phyloP scores from a whole-genome alignment of 2,797 vertebrate genomes.

The Pagetopsis macropterus region DNA sequence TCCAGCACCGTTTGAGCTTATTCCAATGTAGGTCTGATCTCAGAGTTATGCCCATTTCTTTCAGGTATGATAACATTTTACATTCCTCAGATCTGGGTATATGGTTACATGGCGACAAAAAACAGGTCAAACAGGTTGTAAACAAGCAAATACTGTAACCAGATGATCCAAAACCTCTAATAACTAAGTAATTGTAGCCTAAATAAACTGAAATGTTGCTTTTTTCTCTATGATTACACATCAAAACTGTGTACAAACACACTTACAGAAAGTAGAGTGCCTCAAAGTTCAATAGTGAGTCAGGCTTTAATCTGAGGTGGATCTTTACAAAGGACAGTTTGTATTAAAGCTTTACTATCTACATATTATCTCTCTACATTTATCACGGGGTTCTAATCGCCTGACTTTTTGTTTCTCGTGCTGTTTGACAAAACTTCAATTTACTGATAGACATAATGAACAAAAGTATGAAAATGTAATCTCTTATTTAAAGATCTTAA shows the following conservation, averaged over 20 bases:
- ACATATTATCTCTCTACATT: neutral
- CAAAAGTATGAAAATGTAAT: neutral
- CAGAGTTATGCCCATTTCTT: neutral
- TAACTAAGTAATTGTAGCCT: neutral
- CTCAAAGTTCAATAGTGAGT: conserved; percentile 9
- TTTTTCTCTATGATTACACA: conserved; percentile 4
- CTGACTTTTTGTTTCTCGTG: neutral
- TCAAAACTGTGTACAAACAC: neutral
- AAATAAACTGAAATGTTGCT: neutral
- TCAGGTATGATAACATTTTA: neutral
- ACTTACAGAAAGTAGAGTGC: neutral
- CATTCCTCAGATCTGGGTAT: neutral
- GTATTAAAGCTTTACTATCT: neutral
- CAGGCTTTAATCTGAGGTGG: neutral
- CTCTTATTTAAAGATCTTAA: neutral
- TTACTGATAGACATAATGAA: neutral
- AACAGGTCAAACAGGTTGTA: neutral
- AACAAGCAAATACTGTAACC: neutral
- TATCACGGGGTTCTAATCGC: neutral
- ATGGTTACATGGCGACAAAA: neutral
- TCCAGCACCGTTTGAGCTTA: neutral
- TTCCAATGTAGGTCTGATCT: neutral
- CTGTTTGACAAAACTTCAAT: too few species aligned
- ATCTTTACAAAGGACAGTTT: neutral
- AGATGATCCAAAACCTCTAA: neutral